Evolutionary conservation across 2,797 vertebrate genomes (phyloP).

Genomic region (Tangara arthus): DNA sequence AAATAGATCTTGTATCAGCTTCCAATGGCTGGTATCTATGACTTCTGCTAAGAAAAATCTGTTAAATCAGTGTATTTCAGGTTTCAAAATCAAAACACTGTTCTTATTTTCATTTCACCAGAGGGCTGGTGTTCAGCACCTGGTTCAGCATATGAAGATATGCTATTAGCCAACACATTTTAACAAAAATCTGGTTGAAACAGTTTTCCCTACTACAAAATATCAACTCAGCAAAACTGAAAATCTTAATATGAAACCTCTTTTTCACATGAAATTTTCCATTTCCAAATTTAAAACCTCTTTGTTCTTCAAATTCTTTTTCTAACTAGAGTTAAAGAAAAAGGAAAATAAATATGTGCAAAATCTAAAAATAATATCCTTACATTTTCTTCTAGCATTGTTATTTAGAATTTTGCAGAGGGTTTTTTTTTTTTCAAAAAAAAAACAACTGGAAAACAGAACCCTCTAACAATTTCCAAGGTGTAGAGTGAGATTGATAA

Average conservation of each 20-base stretch:
- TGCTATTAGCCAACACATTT: background rate
- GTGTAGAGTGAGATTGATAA: accelerated
- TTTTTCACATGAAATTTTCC: background rate
- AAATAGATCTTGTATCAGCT: background rate
- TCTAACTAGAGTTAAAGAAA: background rate
- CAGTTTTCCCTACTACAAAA: background rate
- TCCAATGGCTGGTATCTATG: background rate
- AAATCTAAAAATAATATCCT: background rate
- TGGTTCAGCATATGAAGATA: background rate
- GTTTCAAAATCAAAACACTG: background rate
- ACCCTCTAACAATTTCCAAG: background rate
- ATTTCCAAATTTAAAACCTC: background rate
- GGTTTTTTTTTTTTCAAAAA: background rate
- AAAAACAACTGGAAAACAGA: background rate
- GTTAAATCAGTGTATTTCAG: background rate
- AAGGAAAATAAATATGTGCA: background rate
- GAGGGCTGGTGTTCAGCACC: background rate
- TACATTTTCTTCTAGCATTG: background rate
- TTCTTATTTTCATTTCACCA: background rate
- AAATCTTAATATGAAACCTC: background rate
- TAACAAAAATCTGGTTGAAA: background rate
- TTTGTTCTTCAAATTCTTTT: background rate
- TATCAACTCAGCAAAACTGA: background rate
- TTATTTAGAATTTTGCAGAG: background rate
- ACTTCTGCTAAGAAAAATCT: background rate